phyloP scores from a whole-genome alignment of 2,113 vertebrate species.

The Spea multiplicata region DNA sequence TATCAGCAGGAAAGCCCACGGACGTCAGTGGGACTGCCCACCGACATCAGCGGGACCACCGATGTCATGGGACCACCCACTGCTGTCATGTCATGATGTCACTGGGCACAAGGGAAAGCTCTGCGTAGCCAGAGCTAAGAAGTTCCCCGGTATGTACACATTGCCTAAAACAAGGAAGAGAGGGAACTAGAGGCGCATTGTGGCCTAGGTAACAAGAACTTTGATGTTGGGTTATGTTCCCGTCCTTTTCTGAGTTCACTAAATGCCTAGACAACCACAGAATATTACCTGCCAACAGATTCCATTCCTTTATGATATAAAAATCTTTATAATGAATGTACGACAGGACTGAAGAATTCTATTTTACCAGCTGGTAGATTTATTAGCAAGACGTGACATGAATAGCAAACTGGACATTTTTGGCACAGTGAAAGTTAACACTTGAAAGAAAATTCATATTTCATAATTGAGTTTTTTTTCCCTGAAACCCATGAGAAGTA shows the following conservation, averaged over 20 bases:
- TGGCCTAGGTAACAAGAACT: too few relatives aligned
- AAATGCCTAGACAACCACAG: background rate
- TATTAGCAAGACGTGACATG: constrained; percentile 23
- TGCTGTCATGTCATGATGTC: too few relatives aligned
- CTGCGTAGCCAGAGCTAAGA: too few relatives aligned
- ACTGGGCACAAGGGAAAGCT: too few relatives aligned
- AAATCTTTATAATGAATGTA: constrained; percentile 19
- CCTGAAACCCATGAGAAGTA: constrained; percentile 9
- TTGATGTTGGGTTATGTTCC: background rate
- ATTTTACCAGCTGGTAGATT: constrained; percentile 16
- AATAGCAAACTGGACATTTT: background rate
- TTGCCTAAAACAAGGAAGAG: too few relatives aligned
- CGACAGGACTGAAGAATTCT: constrained; percentile 2
- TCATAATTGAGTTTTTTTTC: constrained; percentile 24
- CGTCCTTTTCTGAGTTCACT: constrained; percentile 9
- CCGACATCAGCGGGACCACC: too few relatives aligned
- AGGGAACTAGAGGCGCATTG: too few relatives aligned
- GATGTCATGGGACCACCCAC: too few relatives aligned
- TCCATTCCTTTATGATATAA: constrained; percentile 15
- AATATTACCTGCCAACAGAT: constrained; percentile 9
- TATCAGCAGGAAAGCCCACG: too few relatives aligned
- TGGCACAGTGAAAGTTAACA: background rate
- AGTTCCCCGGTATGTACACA: too few relatives aligned
- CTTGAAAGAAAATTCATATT: constrained; percentile 2
- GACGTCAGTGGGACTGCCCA: too few relatives aligned